Percentiles rank a stretch among this genome's conserved stretches.
Evolutionary conservation across 2,113 vertebrate species (phyloP).

Genomic region (Delphinapterus leucas): DNA sequence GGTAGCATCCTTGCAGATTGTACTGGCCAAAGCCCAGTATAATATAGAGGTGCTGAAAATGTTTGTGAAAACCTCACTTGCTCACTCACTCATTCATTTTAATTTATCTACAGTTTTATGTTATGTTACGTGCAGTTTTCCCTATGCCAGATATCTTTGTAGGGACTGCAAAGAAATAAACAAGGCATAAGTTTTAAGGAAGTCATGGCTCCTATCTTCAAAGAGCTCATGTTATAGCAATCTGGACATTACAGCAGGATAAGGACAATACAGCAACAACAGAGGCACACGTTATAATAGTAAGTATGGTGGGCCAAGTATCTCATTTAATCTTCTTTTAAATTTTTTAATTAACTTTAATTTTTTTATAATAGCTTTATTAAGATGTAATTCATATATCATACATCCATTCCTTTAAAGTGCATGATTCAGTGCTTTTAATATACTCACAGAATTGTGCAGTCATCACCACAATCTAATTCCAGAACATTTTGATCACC

Average conservation of each 20-base stretch:
- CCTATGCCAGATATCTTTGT: neutral
- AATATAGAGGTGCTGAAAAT: neutral
- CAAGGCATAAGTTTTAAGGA: neutral
- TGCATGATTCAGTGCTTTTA: neutral
- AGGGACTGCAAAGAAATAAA: neutral
- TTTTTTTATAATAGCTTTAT: conserved; percentile 6
- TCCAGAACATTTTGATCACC: neutral
- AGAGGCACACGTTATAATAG: neutral
- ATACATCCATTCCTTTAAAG: neutral
- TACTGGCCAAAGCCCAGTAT: neutral
- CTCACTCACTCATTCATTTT: neutral
- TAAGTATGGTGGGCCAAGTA: neutral
- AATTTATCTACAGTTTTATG: neutral
- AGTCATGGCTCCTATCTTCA: neutral
- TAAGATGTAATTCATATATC: neutral
- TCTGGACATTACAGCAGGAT: neutral
- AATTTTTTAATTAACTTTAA: neutral
- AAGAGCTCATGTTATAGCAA: neutral
- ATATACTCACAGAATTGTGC: neutral
- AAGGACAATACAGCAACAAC: neutral
- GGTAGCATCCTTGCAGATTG: neutral
- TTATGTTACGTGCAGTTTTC: neutral
- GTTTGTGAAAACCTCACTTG: neutral
- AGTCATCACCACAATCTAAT: neutral
- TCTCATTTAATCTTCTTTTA: neutral